Evolutionary conservation across 2,888 invertebrate species (phyloP).

Genomic region (Altica lythri): DNA sequence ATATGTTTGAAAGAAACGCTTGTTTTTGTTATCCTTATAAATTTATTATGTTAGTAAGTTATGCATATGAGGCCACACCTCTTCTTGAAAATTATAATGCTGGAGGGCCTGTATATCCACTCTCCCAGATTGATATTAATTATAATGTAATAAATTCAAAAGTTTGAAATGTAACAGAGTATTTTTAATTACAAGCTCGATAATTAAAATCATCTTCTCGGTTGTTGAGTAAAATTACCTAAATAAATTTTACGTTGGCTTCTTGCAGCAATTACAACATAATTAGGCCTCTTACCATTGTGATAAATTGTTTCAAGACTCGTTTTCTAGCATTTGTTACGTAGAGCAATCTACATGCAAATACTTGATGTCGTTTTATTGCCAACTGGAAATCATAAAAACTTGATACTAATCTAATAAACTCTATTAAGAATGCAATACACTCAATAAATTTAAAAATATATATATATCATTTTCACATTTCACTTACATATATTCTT

Average conservation of each 20-base stretch:
- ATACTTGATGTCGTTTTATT: constrained; percentile 23
- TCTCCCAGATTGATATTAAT: constrained; percentile 49
- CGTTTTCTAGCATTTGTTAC: constrained; percentile 29
- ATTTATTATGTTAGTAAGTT: constrained; percentile 42
- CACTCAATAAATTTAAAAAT: constrained; percentile 3
- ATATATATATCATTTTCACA: not conserved
- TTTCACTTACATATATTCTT: no score
- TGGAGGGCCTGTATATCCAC: constrained; percentile 39
- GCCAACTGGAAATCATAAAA: constrained; percentile 10
- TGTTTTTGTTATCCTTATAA: constrained; percentile 37
- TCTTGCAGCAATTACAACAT: constrained; percentile 45
- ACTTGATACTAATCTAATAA: constrained; percentile 20
- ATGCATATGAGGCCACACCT: constrained; percentile 45
- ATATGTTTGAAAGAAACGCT: constrained; percentile 36
- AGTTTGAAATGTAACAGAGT: constrained; percentile 44
- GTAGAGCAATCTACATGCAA: constrained; percentile 40
- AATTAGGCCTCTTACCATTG: constrained; percentile 44
- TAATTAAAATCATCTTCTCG: constrained; percentile 49
- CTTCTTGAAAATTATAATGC: constrained; percentile 46
- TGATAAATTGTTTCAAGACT: constrained; percentile 41
- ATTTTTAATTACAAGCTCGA: constrained; percentile 49
- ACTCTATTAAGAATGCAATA: constrained; percentile 8
- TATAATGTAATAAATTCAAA: constrained; percentile 48
- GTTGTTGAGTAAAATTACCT: constrained; percentile 49
- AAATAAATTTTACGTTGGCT: constrained; percentile 50